Base-by-base conservation (phyloP, 2,113 vertebrate species). In the Gambusia holbrooki region DNA sequence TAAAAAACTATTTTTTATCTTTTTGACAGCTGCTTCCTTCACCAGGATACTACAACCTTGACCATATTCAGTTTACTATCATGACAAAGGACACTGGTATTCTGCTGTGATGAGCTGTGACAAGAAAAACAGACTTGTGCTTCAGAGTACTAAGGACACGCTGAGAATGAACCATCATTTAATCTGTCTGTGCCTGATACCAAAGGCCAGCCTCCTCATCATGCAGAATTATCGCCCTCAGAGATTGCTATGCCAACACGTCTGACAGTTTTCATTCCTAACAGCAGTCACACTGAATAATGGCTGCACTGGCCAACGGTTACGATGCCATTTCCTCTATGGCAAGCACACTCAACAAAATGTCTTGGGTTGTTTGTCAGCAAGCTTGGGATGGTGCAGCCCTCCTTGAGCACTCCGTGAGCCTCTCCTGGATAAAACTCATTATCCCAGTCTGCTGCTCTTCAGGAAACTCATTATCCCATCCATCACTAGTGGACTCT, bases 361-460 rank as follows among this genome's bases (percentile, higher is more conserved):
- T 45, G 76, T 88, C 87, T 90, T 69, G 66, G 88, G 88, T 86
- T 92, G 90, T 93, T 94, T 92, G 92, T 93, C 88, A 89, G 90
- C 82, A 80, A 82, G 82, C 89, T 86, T 76, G 67, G 86, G 87
- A 86, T 86, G 73, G 80, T 69, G 76, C 76, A 64, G 83, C 69
- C 85, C 89, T 90, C 88, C 80, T 88, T 69, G 70, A 88, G 89
- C 66, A 83, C 81, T 89, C 80, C 71, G 79, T 71, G 76, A 89
- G 88, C 86, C 87, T 90, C 91, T 93, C 90, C 79, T 92, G 92
- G 90, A 92, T 92, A 90, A 93, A 93, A 93, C 92, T 94, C 93
- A 95, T 95, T 94, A 95, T 94, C 92, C 91, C 87, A 91, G 90
- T 86, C 92, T 92, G 91, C 91, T 90, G 92, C 93, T 93, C 92